These are phyloP conservation scores for Euspilapteryx auroguttella DNA, from an alignment of 2,888 invertebrate genomes.

Conservation along the genomic window DNA sequence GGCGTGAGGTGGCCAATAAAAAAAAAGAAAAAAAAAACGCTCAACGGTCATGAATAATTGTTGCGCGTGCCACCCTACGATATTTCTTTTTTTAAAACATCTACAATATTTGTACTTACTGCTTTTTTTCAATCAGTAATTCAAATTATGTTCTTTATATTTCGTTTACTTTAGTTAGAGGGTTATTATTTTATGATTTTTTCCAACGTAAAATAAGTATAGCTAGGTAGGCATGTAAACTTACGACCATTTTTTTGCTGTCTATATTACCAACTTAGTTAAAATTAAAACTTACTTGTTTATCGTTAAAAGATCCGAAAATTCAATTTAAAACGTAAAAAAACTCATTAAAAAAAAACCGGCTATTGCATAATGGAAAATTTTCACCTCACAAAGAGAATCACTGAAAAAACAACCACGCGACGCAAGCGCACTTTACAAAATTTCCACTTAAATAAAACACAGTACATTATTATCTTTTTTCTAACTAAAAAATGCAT, in stretches of 20 bases:
- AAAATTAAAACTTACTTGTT: no score
- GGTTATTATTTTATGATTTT: constrained; percentile 44
- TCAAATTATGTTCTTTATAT: constrained; percentile 15
- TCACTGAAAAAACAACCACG: constrained; percentile 40
- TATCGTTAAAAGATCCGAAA: neutral
- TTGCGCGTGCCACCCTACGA: constrained; percentile 43
- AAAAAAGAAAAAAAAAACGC: constrained; percentile 28
- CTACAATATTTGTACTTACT: no score
- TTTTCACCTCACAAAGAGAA: constrained; percentile 26
- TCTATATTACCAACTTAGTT: no score
- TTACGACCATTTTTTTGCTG: no score
- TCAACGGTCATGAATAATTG: constrained; percentile 38
- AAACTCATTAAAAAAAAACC: constrained; percentile 4
- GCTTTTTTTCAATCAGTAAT: constrained; percentile 8
- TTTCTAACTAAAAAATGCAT: constrained; percentile 50
- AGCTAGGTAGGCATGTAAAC: no score
- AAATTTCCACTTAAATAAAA: constrained; percentile 61
- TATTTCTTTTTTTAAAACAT: constrained; percentile 23
- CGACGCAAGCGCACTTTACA: constrained; percentile 34
- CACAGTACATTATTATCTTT: constrained; percentile 50
- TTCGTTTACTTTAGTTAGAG: constrained; percentile 25
- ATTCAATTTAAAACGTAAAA: constrained; percentile 2
- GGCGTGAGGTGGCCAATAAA: constrained; percentile 35
- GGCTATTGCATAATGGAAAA: constrained; percentile 34
- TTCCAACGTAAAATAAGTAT: no score